phyloP scores from a whole-genome alignment of 2,797 vertebrate genomes.

The Anguilla megastoma region DNA sequence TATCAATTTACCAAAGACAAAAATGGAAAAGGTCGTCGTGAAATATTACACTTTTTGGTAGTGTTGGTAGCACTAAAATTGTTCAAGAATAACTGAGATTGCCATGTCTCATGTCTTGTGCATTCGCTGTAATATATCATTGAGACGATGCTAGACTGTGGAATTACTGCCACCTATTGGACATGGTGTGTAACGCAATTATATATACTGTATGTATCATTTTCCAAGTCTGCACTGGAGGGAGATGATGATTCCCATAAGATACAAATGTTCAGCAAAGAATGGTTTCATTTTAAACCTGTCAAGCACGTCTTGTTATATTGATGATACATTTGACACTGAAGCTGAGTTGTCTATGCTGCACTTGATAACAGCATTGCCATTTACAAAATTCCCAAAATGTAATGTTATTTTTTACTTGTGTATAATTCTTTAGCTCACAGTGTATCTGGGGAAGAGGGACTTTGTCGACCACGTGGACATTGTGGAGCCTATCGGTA shows the following conservation, averaged over 20 bases:
- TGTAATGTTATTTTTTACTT: not conserved
- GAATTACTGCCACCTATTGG: not conserved
- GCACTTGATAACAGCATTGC: not conserved
- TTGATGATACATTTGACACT: no score
- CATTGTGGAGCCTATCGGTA: constrained; percentile 90
- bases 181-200: not conserved
- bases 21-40: no score
- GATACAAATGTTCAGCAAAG: not conserved
- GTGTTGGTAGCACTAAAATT: no score
- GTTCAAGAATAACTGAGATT: no score
- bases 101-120: no score
- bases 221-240: not conserved
- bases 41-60: no score
- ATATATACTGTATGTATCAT: not conserved
- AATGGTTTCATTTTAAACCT: not conserved
- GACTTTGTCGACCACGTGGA: constrained; percentile 96
- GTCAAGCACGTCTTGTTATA: not conserved
- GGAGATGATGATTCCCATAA: not conserved
- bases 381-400: not conserved
- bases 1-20: not conserved
- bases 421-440: constrained; percentile 73
- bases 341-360: not conserved
- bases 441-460: constrained; percentile 92
- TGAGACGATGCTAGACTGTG: not conserved
- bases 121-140: no score